Conservation (phyloP, 2,797 vertebrate genomes). For the Etheostoma nigrum region DNA sequence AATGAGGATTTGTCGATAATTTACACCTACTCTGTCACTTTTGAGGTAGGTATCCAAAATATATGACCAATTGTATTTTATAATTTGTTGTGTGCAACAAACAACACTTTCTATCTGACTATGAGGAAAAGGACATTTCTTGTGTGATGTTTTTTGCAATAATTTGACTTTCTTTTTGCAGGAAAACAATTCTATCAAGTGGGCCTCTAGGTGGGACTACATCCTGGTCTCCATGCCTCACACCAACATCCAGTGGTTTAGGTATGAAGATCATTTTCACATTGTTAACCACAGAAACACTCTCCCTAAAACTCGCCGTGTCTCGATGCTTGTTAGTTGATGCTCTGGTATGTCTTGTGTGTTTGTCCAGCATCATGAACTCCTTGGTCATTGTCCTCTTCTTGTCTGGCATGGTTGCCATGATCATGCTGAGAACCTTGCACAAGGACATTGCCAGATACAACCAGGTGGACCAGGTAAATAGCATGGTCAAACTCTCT, state of each 20-base stretch:
- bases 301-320: background rate
- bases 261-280: slow-evolving; percentile 77
- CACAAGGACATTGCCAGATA: slow-evolving; percentile 95
- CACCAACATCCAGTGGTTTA: slow-evolving; percentile 95
- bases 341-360: slow-evolving; percentile 1
- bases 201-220: slow-evolving; percentile 94
- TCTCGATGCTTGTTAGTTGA: background rate
- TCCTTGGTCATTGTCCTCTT: slow-evolving; percentile 93
- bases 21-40: slow-evolving; percentile 91
- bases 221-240: slow-evolving; percentile 93
- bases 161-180: slow-evolving; percentile 56
- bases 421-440: slow-evolving; percentile 92
- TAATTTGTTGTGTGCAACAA: background rate
- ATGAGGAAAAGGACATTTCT: background rate
- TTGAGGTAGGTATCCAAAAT: slow-evolving; percentile 81
- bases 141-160: background rate
- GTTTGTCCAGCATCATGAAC: slow-evolving; percentile 90
- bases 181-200: slow-evolving; percentile 89
- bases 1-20: slow-evolving; percentile 81
- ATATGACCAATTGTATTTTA: background rate
- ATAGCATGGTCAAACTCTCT: background rate
- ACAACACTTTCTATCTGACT: background rate
- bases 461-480: slow-evolving; percentile 91
- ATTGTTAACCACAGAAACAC: background rate
- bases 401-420: slow-evolving; percentile 93